Evolutionary conservation across 2,888 invertebrate genomes (phyloP).

Genomic region (Sisyra terminalis): DNA sequence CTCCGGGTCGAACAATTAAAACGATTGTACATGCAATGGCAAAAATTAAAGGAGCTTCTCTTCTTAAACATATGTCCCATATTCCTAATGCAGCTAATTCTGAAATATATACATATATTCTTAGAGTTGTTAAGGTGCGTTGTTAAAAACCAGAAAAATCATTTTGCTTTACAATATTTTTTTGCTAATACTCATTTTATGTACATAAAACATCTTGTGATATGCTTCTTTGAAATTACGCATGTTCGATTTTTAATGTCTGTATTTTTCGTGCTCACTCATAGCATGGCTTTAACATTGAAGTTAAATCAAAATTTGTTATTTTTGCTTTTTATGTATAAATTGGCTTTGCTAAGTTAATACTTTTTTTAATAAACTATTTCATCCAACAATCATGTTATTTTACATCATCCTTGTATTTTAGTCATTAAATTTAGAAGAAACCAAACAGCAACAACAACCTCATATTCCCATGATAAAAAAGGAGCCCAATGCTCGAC

Average conservation of each 20-base stretch:
- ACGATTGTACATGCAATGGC: slow-evolving; percentile 86
- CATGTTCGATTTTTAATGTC: too few relatives aligned
- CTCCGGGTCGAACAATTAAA: slow-evolving; percentile 83
- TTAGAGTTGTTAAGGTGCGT: slow-evolving; percentile 59
- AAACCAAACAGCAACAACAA: slow-evolving; percentile 20
- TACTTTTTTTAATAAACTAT: neutral
- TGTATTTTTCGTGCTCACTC: too few relatives aligned
- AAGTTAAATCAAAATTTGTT: too few relatives aligned
- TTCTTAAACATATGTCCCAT: slow-evolving; percentile 60
- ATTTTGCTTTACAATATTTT: neutral
- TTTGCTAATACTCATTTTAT: slow-evolving; percentile 1
- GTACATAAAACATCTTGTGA: neutral
- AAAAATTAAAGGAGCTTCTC: slow-evolving; percentile 69
- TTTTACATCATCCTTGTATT: slow-evolving; percentile 11
- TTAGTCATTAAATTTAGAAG: slow-evolving; percentile 31
- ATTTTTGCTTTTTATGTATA: neutral
- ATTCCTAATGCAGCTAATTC: slow-evolving; percentile 66
- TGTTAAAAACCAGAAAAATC: neutral
- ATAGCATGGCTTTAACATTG: too few relatives aligned
- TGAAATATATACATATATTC: slow-evolving; percentile 72
- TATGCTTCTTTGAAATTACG: too few relatives aligned
- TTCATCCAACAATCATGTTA: neutral
- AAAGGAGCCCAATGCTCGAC: slow-evolving; percentile 21
- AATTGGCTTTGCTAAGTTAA: too few relatives aligned
- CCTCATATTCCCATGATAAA: slow-evolving; percentile 19